Percentiles rank a stretch among this genome's conserved stretches.
Evolutionary conservation across 2,888 invertebrate species (phyloP).

Genomic region (Sesia apiformis): DNA sequence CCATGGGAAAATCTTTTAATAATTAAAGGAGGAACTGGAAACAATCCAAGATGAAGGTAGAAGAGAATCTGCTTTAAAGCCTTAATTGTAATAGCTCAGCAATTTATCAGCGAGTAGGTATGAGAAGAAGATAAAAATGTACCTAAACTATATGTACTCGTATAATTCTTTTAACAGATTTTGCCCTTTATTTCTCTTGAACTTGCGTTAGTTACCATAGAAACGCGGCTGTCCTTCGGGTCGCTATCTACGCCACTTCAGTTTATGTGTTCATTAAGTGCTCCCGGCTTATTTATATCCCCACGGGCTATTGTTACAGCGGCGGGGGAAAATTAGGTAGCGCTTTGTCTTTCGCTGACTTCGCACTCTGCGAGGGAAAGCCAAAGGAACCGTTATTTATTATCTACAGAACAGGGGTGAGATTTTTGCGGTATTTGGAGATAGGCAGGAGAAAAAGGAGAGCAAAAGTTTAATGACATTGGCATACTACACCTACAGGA

Average conservation of each 20-base stretch:
- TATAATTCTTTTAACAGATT: too few species aligned
- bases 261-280: constrained; percentile 69
- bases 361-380: constrained; percentile 26
- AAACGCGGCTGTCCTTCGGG: constrained; percentile 38
- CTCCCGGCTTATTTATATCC: constrained; percentile 61
- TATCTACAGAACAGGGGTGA: constrained; percentile 7
- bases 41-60: too few species aligned
- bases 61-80: too few species aligned
- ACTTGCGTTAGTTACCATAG: constrained; percentile 20
- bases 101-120: too few species aligned
- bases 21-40: too few species aligned
- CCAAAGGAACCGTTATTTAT: constrained; percentile 16
- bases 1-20: too few species aligned
- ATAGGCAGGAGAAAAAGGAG: neutral
- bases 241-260: constrained; percentile 40
- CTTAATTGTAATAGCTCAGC: too few species aligned
- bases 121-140: too few species aligned
- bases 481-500: neutral
- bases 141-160: too few species aligned
- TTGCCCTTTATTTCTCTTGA: too few species aligned
- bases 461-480: neutral
- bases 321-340: constrained; percentile 45
- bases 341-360: constrained; percentile 59
- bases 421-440: neutral
- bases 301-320: constrained; percentile 49